Base-by-base conservation (phyloP, 2,113 vertebrate genomes). In the Dipodomys merriami region DNA sequence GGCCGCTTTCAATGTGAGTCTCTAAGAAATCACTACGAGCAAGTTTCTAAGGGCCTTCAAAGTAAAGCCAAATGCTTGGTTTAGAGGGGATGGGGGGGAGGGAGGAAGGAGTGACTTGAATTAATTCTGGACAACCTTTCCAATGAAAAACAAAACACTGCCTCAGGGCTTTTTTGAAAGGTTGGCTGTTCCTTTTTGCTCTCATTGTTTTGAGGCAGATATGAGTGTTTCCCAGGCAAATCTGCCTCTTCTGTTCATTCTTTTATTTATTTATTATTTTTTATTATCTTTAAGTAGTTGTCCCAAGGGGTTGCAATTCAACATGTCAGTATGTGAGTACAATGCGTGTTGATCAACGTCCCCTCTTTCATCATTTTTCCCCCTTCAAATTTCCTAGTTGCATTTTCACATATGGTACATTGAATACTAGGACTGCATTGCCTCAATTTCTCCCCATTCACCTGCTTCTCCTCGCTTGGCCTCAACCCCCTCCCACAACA, bases 81-180 rank as follows among this genome's bases (percentile, higher is more conserved):
- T 96, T 96, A 93, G 85, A 44, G 64, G 96, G 95, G 97, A 97
- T 15, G 15, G 16, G 53, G 15, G 53, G 15, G 53, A 16, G 15
- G 53, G 49, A 49, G 49, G 53, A 57, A 57, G 15, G 53, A 97
- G 96, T 91, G 22, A 94, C 95, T 97, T 98, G 96, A 98, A 97
- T 98, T 98, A 98, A 98, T 97, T 96, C 94, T 91, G 93, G 88
- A 93, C 74, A 95, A 98, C 97, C 97, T 98, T 98, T 98, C 86
- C 93, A 93, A 89, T 97, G 96, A 97, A 97, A 97, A 98, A 85
- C 83, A 97, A 97, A 97, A 95, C 93, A 95, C 22, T 95, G 94
- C 91, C 95, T 67, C 7, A 93, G 96, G 53, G 96, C 95, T 96
- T 72, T 96, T 96, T 85, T 92, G 89, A 98, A 97, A 97, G 96